Evolutionary conservation across 2,797 vertebrate species (phyloP).

Genomic region (Anolis apletophallus): DNA sequence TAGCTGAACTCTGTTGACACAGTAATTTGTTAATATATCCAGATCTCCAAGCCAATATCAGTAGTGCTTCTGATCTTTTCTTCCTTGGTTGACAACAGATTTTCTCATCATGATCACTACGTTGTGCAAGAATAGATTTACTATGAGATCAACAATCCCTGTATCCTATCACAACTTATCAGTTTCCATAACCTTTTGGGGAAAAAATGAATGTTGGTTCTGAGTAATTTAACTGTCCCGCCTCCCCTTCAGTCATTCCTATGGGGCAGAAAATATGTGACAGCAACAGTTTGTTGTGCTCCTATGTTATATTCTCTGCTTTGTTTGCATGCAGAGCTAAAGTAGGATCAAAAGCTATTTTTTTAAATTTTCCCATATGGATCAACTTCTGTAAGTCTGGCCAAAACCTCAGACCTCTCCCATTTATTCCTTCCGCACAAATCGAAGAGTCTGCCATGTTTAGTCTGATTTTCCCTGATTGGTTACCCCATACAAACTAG

Average conservation of each 20-base stretch:
- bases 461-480: background rate
- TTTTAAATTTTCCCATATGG: background rate
- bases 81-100: background rate
- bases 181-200: background rate
- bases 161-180: background rate
- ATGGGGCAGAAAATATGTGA: background rate
- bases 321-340: background rate
- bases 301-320: background rate
- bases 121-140: background rate
- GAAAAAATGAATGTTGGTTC: background rate
- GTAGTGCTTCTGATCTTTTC: background rate
- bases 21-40: background rate
- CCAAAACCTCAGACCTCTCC: background rate
- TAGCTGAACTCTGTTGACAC: constrained; percentile 22
- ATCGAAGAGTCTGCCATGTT: background rate
- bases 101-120: background rate
- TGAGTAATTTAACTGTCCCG: background rate
- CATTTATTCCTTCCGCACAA: background rate
- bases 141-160: background rate
- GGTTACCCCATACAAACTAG: background rate
- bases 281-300: background rate
- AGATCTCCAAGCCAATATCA: background rate
- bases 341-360: background rate
- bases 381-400: background rate
- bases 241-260: background rate